A percentile compares a stretch with the other conserved stretches of the same genome.
These are phyloP conservation scores for Tor tambroides DNA, from an alignment of 2,113 vertebrate species.

Conservation along the genomic window DNA sequence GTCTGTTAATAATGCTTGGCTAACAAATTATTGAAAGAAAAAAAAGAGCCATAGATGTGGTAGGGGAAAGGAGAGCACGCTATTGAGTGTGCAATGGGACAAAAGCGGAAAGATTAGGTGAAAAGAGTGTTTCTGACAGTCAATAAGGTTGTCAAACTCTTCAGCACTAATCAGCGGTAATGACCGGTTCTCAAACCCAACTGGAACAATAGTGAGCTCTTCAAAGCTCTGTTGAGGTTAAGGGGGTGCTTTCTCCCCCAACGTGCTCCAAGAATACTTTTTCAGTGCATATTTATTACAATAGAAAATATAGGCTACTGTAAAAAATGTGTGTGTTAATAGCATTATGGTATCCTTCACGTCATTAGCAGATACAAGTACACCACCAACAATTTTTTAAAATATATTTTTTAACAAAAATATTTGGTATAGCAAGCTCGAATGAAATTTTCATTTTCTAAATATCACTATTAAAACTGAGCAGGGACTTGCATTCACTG, in stretches of 20 bases:
- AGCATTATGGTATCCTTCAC: neutral
- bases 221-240: constrained; percentile 76
- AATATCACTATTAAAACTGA: neutral
- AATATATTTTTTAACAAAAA: neutral
- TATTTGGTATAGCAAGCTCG: neutral
- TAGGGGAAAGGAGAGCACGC: constrained; percentile 44
- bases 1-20: constrained; percentile 46
- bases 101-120: constrained; percentile 53
- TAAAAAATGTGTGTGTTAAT: neutral
- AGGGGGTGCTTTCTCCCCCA: constrained; percentile 23
- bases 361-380: neutral
- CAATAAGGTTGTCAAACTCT: constrained; percentile 64
- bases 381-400: neutral
- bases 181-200: constrained; percentile 72
- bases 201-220: constrained; percentile 86
- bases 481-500: neutral
- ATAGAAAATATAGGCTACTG: constrained; percentile 18
- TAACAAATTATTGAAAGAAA: constrained; percentile 47
- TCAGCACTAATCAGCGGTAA: constrained; percentile 63
- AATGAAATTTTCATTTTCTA: neutral
- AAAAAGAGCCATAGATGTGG: constrained; percentile 47
- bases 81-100: constrained; percentile 54
- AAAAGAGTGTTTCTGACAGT: constrained; percentile 63
- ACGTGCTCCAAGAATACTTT: constrained; percentile 35
- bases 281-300: constrained; percentile 38